Percentiles rank a stretch among this genome's conserved stretches.
phyloP scores from a whole-genome alignment of 2,113 vertebrate species.

The Serilophus lunatus region DNA sequence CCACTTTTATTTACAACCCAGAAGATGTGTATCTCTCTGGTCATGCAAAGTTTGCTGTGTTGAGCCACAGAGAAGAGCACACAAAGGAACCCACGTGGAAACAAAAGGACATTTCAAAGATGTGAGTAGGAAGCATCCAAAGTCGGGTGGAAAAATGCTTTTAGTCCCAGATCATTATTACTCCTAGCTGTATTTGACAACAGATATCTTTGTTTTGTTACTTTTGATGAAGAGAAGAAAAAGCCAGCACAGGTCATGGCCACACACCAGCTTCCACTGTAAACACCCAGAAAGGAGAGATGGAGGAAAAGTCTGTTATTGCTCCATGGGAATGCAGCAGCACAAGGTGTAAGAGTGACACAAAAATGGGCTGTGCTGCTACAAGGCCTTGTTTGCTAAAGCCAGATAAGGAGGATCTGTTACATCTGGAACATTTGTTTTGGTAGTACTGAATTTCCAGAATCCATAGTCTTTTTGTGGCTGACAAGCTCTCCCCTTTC shows the following conservation, averaged over 20 bases:
- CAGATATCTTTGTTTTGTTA: not conserved
- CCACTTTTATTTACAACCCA: not conserved
- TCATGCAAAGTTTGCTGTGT: not conserved
- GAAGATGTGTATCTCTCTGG: not conserved
- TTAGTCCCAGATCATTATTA: not conserved
- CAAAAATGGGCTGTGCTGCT: not conserved
- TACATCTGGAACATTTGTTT: constrained; percentile 23
- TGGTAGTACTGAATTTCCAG: constrained; percentile 8
- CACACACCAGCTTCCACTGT: not conserved
- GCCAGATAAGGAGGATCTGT: not conserved
- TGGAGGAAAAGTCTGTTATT: not conserved
- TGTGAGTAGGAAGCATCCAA: not conserved
- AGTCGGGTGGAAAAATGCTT: not conserved
- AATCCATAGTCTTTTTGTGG: constrained; percentile 21
- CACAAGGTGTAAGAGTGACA: not conserved
- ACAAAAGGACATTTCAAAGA: not conserved
- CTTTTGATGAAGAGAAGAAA: not conserved
- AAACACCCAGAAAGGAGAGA: not conserved
- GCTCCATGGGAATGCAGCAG: constrained; percentile 6
- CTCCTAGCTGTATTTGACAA: not conserved
- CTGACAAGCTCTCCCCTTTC: not conserved
- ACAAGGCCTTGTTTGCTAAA: not conserved
- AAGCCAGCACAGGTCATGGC: not conserved
- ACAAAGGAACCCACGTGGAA: not conserved
- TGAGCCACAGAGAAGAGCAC: not conserved